Evolutionary conservation across 2,888 invertebrate genomes (phyloP).

Genomic region (Orchesella flavescens): DNA sequence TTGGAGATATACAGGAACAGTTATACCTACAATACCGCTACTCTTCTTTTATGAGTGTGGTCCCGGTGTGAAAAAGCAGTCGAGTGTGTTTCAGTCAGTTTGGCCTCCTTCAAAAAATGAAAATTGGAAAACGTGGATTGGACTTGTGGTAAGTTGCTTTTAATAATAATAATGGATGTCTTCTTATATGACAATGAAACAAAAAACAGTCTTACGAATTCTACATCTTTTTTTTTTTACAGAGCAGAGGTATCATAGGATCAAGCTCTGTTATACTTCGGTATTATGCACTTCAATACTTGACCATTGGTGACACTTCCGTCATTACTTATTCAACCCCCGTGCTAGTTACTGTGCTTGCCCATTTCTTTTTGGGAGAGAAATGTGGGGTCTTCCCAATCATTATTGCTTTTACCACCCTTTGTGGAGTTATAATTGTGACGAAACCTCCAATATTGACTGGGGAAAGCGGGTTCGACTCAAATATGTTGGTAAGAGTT

Average conservation of each 20-base stretch:
- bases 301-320: constrained; percentile 70
- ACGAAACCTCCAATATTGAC: constrained; percentile 69
- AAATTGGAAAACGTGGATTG: constrained; percentile 68
- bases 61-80: constrained; percentile 43
- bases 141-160: constrained; percentile 61
- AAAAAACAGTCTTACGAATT: no score
- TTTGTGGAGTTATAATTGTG: constrained; percentile 68
- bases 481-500: constrained; percentile 67
- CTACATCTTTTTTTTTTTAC: background rate
- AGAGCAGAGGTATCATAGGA: constrained; percentile 71
- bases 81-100: constrained; percentile 60
- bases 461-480: constrained; percentile 66
- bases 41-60: constrained; percentile 65
- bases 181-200: background rate
- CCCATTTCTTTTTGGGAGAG: constrained; percentile 70
- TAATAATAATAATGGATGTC: background rate
- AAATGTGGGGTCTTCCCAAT: constrained; percentile 69
- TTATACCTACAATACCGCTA: constrained; percentile 65
- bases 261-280: constrained; percentile 68
- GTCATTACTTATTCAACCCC: constrained; percentile 70
- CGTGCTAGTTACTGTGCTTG: constrained; percentile 69
- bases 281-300: constrained; percentile 69
- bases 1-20: constrained; percentile 68
- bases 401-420: constrained; percentile 65
- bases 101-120: constrained; percentile 65